Base-by-base conservation (phyloP, 2,113 vertebrate species). In the Leptobrachium ailaonicum region DNA sequence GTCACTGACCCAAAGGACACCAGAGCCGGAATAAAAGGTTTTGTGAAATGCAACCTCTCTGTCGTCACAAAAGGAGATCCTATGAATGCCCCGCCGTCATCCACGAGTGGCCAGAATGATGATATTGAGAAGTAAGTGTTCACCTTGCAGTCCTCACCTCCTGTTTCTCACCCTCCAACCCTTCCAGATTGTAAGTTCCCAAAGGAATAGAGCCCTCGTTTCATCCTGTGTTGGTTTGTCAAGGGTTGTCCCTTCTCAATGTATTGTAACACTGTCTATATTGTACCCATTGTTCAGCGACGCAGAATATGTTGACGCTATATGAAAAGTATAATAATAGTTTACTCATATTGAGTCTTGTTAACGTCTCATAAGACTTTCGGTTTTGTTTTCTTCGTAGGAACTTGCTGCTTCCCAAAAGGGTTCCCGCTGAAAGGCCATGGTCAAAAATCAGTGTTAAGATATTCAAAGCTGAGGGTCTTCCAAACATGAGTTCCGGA, bases 1-100 rank as follows among this genome's bases (percentile, higher is more conserved):
- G 91, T 98, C 79, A 95, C 93, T 1, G 97, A 99, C 83, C 94
- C 97, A 0, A 90, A 67, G 0, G 97, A 98, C 85, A 98, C 95
- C 4, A 87, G 86, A 58, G 92, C 95, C 0, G 96, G 96, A 0
- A 87, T 95, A 82, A 98, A 97, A 82, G 96, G 97, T 71, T 99
- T 94, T 43, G 94, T 99, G 72, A 97, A 96, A 87, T 94, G 95
- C 82, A 97, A 85, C 60, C 79, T 99, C 76, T 92, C 91, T 0
- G 84, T 98, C 73, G 85, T 93, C 11, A 92, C 93, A 68, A 95
- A 91, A 0, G 95, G 96, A 4, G 95, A 97, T 1, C 9, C 82
- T 40, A 83, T 93, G 83, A 82, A 81, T 69, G 92, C 89, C 50
- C 79, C 93, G 43, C 89, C 92, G 10, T 83, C 90, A 0, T 40